Conservation (phyloP, 2,888 invertebrate genomes). For the Gonocerus acuteangulatus region DNA sequence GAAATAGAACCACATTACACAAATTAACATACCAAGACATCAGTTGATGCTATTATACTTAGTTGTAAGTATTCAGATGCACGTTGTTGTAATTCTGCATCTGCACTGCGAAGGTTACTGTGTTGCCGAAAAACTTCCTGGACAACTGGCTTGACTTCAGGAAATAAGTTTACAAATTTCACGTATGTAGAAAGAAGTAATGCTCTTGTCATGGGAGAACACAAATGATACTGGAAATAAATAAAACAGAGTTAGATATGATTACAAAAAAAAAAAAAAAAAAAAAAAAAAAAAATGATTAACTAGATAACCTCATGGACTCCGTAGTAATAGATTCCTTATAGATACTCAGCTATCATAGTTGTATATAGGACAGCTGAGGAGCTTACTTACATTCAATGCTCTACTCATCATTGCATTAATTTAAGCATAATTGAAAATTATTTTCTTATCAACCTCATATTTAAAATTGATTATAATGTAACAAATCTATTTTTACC, state of each 20-base stretch:
- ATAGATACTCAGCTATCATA: no score
- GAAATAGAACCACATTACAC: no score
- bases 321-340: no score
- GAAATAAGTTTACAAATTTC: conserved; percentile 98
- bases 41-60: conserved; percentile 90
- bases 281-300: no score
- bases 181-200: conserved; percentile 95
- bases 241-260: conserved; percentile 7
- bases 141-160: conserved; percentile 92
- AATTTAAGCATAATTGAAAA: no score
- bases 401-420: no score
- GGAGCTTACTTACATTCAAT: no score
- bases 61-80: conserved; percentile 96
- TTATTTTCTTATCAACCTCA: no score
- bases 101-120: conserved; percentile 92
- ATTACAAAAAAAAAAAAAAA: not conserved
- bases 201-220: conserved; percentile 93
- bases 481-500: no score
- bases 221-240: conserved; percentile 72
- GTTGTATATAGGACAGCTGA: no score
- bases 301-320: no score
- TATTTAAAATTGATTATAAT: no score
- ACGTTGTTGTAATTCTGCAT: conserved; percentile 96
- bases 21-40: conserved; percentile 69
- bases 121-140: conserved; percentile 91